Percentiles rank a stretch among this genome's conserved stretches.
These are phyloP conservation scores for Maniola jurtina DNA, from an alignment of 1,140 invertebrate species.

Conservation along the genomic window DNA sequence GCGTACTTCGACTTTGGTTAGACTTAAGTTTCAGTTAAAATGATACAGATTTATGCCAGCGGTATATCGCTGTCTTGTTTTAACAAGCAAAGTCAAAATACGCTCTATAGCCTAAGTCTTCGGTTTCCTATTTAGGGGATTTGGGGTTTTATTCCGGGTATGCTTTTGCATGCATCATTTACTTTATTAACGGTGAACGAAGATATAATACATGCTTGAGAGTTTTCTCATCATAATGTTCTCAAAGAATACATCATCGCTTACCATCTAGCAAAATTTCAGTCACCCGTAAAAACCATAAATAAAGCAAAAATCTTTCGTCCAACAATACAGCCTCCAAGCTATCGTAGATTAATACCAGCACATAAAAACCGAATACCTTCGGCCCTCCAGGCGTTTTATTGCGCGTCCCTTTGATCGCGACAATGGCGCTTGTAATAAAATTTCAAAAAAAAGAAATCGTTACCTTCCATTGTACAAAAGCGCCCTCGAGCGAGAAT, in stretches of 20 bases:
- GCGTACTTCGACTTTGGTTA: no score
- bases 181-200: no score
- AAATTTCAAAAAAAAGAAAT: constrained; percentile 53
- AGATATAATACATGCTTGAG: no score
- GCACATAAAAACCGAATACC: constrained; percentile 43
- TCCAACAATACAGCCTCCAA: constrained; percentile 29
- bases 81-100: no score
- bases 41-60: no score
- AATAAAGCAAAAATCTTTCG: constrained; percentile 6
- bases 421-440: constrained; percentile 52
- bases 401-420: constrained; percentile 53
- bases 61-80: no score
- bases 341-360: constrained; percentile 41
- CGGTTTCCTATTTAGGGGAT: no score
- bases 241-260: neutral
- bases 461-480: constrained; percentile 41
- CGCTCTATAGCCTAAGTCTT: no score
- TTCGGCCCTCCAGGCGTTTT: constrained; percentile 44
- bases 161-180: no score
- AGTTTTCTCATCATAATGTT: no score
- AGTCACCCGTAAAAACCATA: constrained; percentile 14
- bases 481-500: constrained; percentile 39
- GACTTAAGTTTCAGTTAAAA: no score
- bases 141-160: no score
- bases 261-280: neutral